Evolutionary conservation across 2,113 vertebrate genomes (phyloP), one percentile per base, ranked within the genome.

Genomic region (Hystrix cristata): DNA sequence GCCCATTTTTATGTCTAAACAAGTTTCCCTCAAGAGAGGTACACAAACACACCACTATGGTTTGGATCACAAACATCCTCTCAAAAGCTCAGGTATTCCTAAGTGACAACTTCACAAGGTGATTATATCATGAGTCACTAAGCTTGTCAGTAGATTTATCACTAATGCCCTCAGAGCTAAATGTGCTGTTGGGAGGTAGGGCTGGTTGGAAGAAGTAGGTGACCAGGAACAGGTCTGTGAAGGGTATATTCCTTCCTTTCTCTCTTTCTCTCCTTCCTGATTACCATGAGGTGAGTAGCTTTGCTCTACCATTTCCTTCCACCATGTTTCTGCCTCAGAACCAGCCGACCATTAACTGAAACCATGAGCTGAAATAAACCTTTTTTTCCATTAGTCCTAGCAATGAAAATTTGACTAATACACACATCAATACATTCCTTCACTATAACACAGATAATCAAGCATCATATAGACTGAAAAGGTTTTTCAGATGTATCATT

Each of bases 361-460:
- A 74, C 51, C 4, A 34, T 79, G 31, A 34, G 3, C 8, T 29
- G 55, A 55, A 79, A 53, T 55, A 55, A 34, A 53, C 48, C 7
- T 31, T 78, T 78, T 57, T 21, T 29, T 55, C 51, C 76, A 19
- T 55, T 79, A 10, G 31, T 34, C 29, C 76, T 21, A 55, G 76
- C 76, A 19, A 5, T 55, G 29, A 79, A 18, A 53, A 79, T 1
- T 53, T 55, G 51, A 53, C 43, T 6, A 27, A 48, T 19, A 34
- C 51, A 55, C 76, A 19, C 15, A 34, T 19, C 55, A 16, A 7
- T 46, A 3, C 21, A 2, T 51, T 55, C 60, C 57, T 34, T 38
- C 60, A 46, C 6, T 4, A 2, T 0, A 7, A 15, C 0, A 0
- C 5, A 12, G 90, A 76, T 16, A 89, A 27, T 72, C 60, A 29